phyloP scores from a whole-genome alignment of 2,888 invertebrate genomes.

The Mythimna ferrago region DNA sequence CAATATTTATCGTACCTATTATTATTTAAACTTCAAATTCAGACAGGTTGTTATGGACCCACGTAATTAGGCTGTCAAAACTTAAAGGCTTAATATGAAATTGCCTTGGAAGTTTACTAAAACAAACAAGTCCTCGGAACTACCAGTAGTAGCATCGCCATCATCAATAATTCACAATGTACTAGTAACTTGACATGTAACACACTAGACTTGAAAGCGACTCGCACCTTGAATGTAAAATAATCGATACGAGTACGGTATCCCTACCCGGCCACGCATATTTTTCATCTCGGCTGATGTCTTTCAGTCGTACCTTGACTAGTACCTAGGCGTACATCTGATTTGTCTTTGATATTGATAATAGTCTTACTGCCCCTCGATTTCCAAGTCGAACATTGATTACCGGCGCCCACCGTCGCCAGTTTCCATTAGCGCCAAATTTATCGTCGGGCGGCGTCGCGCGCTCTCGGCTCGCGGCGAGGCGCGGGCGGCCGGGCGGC shows the following conservation, averaged over 20 bases:
- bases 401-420: constrained; percentile 85
- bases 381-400: constrained; percentile 88
- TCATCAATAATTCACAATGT: constrained; percentile 42
- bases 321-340: constrained; percentile 49
- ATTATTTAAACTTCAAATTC: neutral
- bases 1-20: neutral
- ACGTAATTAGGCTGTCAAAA: constrained; percentile 18
- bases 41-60: neutral
- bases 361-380: constrained; percentile 78
- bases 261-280: constrained; percentile 36
- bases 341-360: constrained; percentile 70
- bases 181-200: constrained; percentile 47
- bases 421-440: constrained; percentile 89
- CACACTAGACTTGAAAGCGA: constrained; percentile 46
- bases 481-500: constrained; percentile 39
- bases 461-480: constrained; percentile 69
- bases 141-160: constrained; percentile 7
- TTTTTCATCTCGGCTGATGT: constrained; percentile 47
- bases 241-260: constrained; percentile 63
- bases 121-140: constrained; percentile 6
- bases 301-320: constrained; percentile 39
- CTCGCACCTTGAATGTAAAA: constrained; percentile 64
- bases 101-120: constrained; percentile 3
- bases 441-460: constrained; percentile 88
- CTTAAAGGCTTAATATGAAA: neutral